Evolutionary conservation across 2,888 invertebrate species (phyloP).

Genomic region (Napeogenes inachia): DNA sequence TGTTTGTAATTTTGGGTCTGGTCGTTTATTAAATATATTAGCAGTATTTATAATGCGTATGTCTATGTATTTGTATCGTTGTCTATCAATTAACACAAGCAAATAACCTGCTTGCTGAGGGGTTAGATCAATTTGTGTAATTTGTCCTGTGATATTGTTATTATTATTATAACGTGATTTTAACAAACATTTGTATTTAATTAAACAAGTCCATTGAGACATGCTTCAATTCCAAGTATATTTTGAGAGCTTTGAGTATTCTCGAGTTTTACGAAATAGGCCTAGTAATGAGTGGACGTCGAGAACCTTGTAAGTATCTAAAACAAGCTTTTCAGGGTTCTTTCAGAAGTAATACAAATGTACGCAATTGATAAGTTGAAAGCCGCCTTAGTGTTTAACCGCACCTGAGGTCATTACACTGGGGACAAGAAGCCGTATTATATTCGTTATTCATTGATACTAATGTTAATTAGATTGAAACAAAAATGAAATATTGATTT

Average conservation of each 20-base stretch:
- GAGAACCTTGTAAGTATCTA: not conserved
- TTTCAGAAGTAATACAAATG: not conserved
- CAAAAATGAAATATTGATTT: no score
- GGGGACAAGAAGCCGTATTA: slow-evolving; percentile 2
- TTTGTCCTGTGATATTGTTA: not conserved
- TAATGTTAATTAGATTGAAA: no score
- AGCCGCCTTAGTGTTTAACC: not conserved
- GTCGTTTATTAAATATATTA: no score
- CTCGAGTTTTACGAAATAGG: slow-evolving; percentile 2
- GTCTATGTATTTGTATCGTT: no score
- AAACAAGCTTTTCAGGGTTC: not conserved
- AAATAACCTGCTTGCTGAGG: not conserved
- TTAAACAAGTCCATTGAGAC: not conserved
- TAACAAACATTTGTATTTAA: not conserved
- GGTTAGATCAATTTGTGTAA: not conserved
- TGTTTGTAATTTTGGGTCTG: no score
- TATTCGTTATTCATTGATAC: not conserved
- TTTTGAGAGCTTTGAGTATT: not conserved
- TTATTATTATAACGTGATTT: not conserved
- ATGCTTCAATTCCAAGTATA: not conserved
- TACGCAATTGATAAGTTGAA: not conserved
- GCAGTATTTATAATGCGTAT: no score
- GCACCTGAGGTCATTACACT: slow-evolving; percentile 8
- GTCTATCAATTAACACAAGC: no score
- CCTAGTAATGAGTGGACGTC: not conserved